phyloP scores from a whole-genome alignment of 1,140 invertebrate species.

The Solenopsis fugax region DNA sequence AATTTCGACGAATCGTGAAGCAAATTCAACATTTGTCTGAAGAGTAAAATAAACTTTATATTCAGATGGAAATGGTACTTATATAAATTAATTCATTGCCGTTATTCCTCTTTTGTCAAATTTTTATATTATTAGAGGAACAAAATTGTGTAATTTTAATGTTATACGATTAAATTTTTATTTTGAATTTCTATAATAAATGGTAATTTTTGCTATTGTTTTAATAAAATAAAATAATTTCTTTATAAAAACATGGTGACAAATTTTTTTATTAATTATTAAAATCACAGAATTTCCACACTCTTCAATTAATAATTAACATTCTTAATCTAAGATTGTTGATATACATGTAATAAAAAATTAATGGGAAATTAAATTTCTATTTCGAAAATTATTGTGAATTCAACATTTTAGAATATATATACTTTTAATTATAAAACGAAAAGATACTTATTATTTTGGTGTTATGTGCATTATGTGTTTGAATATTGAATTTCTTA shows the following conservation, averaged over 20 bases:
- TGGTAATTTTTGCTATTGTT: neutral
- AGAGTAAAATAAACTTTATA: constrained; percentile 4
- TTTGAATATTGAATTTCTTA: neutral
- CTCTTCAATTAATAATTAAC: neutral
- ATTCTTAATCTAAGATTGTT: neutral
- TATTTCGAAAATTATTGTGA: neutral
- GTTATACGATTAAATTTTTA: no score
- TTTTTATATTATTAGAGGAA: neutral
- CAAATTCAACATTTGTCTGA: neutral
- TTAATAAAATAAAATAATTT: neutral
- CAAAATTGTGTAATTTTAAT: neutral
- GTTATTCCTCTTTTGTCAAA: neutral
- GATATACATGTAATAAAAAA: neutral
- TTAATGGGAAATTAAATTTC: neutral
- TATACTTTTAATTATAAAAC: neutral
- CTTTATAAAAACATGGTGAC: neutral
- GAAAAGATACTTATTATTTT: neutral
- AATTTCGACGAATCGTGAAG: constrained; percentile 4
- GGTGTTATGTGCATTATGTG: neutral
- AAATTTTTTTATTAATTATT: neutral
- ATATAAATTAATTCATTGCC: constrained; percentile 1
- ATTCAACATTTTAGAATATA: neutral
- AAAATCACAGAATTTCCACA: neutral
- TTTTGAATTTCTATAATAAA: no score
- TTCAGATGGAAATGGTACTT: neutral